Base-by-base conservation (phyloP, 2,797 vertebrate species). In the Danio kyathit region DNA sequence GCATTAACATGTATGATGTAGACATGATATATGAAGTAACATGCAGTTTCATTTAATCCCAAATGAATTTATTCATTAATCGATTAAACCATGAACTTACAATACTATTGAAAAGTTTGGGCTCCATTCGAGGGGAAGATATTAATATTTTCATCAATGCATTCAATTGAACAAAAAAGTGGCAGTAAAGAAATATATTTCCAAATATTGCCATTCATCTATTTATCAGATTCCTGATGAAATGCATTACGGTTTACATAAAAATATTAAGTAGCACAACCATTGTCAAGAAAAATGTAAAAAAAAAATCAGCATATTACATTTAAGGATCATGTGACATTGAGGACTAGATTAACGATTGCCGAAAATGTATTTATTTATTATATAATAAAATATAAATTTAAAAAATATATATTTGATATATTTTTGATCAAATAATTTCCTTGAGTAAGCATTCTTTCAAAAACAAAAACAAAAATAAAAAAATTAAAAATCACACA, bases 1-100 rank as follows among this genome's bases (percentile, higher is more conserved):
- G 38, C 60, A 21, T 9, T 54, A 51, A 49, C 40, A 52, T 79
- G 46, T n/a, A 79, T 71, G 64, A 67, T 59, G 29, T 38, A 49
- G 13, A 1, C 11, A 65, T 56, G 43, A 69, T 48, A 46, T 38
- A 79, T 72, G 77, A 72, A 16, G 10, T 61, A 54, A 6, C 67
- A 46, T 64, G 77, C 38, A 0, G 5, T 51, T 51, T 52, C 2
- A n/a, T 71, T 71, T 52, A 49, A 54, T n/a, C 14, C 46, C 38
- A 63, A 43, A 79, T 52, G 0, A 48, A 61, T 79, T 51, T 16
- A 41, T 46, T 9, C 66, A 19, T 40, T 69, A 65, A 43, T 9
- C 48, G 41, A 71, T 43, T 17, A 69, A 69, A 78, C 21, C 16
- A 13, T 71, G 6, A 44, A 67, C n/a, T 13, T 29, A 29, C 29